Conservation (phyloP, 2,888 invertebrate genomes). For the Protodeltote pygarga region DNA sequence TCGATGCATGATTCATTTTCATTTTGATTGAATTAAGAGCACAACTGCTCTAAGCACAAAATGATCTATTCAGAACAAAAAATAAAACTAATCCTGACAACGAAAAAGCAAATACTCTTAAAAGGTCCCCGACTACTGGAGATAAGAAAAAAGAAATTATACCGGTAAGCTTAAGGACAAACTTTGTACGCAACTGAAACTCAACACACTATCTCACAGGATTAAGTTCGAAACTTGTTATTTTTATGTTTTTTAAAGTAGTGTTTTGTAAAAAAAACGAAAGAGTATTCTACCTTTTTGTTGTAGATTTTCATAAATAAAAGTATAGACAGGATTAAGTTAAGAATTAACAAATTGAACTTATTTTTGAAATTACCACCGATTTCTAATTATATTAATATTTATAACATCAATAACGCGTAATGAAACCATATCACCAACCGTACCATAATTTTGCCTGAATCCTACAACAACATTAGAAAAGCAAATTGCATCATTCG, state of each 20-base stretch:
- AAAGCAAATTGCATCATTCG: no score
- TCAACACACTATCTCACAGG: conserved; percentile 32
- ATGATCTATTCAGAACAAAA: neutral
- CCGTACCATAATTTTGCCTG: no score
- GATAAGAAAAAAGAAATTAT: conserved; percentile 46
- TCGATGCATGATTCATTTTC: no score
- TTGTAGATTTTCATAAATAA: no score
- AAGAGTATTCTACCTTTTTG: neutral
- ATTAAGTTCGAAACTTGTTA: conserved; percentile 26
- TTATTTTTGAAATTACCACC: no score
- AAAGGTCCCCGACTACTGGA: conserved; percentile 14
- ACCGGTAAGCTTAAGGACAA: conserved; percentile 33
- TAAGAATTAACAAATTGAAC: no score
- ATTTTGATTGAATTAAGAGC: no score
- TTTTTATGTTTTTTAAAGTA: conserved; percentile 4
- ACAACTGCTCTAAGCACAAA: conserved; percentile 6
- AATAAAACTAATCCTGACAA: conserved; percentile 12
- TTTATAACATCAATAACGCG: no score
- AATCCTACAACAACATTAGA: no score
- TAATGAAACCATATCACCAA: no score
- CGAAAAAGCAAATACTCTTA: conserved; percentile 17
- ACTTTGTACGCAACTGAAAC: conserved; percentile 39
- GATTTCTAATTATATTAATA: no score
- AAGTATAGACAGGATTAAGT: no score
- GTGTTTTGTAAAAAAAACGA: neutral